Conservation (phyloP, 2,113 vertebrate genomes). For the Ailurus styani region DNA sequence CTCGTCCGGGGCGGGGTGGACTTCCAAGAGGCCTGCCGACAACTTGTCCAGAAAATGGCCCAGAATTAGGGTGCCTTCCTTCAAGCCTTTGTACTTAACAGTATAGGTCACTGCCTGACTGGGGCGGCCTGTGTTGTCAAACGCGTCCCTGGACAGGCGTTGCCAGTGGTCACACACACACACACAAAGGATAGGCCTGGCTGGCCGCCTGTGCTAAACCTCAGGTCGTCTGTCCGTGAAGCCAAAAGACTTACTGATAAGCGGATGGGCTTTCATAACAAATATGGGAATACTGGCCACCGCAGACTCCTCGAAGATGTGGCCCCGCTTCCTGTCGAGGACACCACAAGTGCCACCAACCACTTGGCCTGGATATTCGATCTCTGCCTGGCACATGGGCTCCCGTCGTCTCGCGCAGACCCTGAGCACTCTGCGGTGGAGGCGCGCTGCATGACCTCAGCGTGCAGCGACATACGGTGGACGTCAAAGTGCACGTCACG, state of each 20-base stretch:
- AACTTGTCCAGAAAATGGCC: slow-evolving; percentile 93
- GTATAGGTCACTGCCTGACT: slow-evolving; percentile 83
- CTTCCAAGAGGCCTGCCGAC: slow-evolving; percentile 63
- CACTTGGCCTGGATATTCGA: slow-evolving; percentile 87
- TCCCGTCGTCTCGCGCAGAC: slow-evolving; percentile 87
- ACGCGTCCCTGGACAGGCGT: slow-evolving; percentile 86
- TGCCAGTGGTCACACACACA: slow-evolving; percentile 95
- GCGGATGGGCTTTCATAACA: slow-evolving; percentile 88
- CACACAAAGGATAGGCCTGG: slow-evolving; percentile 91
- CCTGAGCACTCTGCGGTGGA: slow-evolving; percentile 85
- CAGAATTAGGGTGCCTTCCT: slow-evolving; percentile 87
- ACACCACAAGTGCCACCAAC: slow-evolving; percentile 90
- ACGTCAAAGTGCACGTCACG: slow-evolving; percentile 85
- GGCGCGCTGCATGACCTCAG: slow-evolving; percentile 90
- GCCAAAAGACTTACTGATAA: slow-evolving; percentile 91
- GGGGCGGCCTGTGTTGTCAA: slow-evolving; percentile 79
- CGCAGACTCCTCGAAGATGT: slow-evolving; percentile 89
- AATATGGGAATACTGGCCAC: slow-evolving; percentile 89
- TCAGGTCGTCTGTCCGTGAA: slow-evolving; percentile 90
- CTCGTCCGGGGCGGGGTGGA: neutral
- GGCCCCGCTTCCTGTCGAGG: slow-evolving; percentile 89
- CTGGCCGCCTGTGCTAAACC: slow-evolving; percentile 88
- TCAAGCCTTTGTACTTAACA: slow-evolving; percentile 91
- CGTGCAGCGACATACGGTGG: slow-evolving; percentile 89
- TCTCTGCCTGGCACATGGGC: slow-evolving; percentile 90